These are phyloP conservation scores for Gallinago paraguaiae DNA, from an alignment of 2,113 vertebrate genomes.

Conservation along the genomic window DNA sequence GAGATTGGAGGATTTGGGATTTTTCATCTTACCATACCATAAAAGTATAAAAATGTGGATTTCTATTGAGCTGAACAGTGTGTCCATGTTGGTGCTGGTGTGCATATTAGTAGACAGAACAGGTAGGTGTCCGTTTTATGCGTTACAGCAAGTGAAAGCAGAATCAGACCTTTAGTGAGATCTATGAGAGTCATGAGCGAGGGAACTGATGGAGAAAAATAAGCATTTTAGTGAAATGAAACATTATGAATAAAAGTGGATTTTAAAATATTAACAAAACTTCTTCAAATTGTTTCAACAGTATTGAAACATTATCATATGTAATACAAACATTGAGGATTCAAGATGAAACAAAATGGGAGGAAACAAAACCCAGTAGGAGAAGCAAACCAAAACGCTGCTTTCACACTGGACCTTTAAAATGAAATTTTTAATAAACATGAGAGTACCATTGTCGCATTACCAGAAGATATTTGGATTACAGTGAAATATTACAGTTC, in stretches of 20 bases:
- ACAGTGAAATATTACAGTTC: neutral
- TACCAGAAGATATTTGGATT: neutral
- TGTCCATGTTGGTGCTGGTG: neutral
- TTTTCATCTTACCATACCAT: neutral
- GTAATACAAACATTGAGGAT: neutral
- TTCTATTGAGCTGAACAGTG: neutral
- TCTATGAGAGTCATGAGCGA: neutral
- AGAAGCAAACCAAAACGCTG: neutral
- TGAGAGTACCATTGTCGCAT: neutral
- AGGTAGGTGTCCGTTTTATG: neutral
- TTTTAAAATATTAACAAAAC: neutral
- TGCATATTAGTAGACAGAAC: neutral
- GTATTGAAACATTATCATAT: neutral
- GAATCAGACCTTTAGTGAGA: neutral
- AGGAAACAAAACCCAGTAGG: neutral
- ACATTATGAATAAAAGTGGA: neutral
- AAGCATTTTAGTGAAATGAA: neutral
- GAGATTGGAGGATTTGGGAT: neutral
- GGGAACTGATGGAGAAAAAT: neutral
- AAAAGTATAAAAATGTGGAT: neutral
- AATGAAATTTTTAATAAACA: neutral
- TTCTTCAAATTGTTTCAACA: neutral
- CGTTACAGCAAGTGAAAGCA: neutral
- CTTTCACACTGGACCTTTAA: neutral
- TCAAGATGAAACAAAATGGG: neutral